A percentile compares a stretch with the other conserved stretches of the same genome.
These are phyloP conservation scores for Clamator glandarius DNA, from an alignment of 2,797 vertebrate species.

Conservation along the genomic window DNA sequence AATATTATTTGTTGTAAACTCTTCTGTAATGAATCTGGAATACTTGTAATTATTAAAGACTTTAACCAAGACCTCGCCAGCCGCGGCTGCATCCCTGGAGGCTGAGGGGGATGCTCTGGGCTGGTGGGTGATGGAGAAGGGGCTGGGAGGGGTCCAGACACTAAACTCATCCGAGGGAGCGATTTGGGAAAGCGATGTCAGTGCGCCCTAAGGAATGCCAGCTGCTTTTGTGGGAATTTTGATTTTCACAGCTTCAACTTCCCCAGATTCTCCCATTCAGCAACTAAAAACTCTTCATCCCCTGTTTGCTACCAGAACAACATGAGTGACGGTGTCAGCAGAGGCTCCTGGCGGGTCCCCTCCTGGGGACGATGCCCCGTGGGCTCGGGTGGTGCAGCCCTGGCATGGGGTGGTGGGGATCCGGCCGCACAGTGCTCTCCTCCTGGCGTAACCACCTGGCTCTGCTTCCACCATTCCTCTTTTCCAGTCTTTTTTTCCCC, in stretches of 20 bases:
- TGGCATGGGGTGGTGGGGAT: too few relatives aligned
- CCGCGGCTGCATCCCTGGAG: accelerated
- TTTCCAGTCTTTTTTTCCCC: neutral
- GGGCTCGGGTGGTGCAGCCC: too few relatives aligned
- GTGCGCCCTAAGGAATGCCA: accelerated
- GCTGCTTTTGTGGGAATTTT: neutral
- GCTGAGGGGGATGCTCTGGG: neutral
- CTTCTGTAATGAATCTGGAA: constrained; percentile 68
- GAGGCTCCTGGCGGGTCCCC: neutral
- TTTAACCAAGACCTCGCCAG: constrained; percentile 26
- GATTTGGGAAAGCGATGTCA: accelerated
- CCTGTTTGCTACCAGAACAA: neutral
- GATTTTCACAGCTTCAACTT: neutral
- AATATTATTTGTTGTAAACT: constrained; percentile 68
- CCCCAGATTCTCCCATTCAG: accelerated
- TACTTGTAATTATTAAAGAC: constrained; percentile 72
- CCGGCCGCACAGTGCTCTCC: neutral
- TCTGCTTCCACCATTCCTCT: neutral
- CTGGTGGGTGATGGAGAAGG: neutral
- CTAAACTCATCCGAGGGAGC: neutral
- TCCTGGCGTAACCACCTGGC: neutral
- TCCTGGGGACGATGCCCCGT: too few relatives aligned
- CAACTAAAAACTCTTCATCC: neutral
- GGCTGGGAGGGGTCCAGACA: accelerated
- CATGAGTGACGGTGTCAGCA: too few relatives aligned